Evolutionary conservation across 2,797 vertebrate species (phyloP).

Genomic region (Tarsius wallacei): DNA sequence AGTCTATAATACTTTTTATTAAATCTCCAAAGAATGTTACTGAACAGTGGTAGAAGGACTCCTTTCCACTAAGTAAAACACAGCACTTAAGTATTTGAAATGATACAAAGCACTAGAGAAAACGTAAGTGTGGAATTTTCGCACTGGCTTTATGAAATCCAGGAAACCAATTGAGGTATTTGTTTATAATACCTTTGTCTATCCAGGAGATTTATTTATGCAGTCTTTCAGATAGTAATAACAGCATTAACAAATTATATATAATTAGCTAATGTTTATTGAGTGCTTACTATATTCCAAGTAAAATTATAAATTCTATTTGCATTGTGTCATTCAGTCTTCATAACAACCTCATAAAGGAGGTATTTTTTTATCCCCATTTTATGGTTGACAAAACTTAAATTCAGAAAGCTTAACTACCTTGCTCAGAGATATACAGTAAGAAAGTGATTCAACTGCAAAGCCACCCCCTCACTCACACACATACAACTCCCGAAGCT

Average conservation of each 20-base stretch:
- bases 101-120: background rate
- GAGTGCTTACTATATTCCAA: background rate
- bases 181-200: background rate
- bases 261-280: background rate
- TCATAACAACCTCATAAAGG: constrained; percentile 13
- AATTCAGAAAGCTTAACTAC: constrained; percentile 13
- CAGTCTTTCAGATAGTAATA: background rate
- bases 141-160: constrained; percentile 50
- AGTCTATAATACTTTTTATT: constrained; percentile 79
- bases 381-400: constrained; percentile 13
- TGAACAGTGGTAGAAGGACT: constrained; percentile 35
- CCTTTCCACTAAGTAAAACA: constrained; percentile 23
- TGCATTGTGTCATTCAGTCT: background rate
- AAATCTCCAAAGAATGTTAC: constrained; percentile 68
- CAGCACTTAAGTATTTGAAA: constrained; percentile 57
- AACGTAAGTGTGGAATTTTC: constrained; percentile 47
- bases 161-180: background rate
- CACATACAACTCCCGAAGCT: background rate
- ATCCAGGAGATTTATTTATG: background rate
- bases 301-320: background rate
- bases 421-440: background rate
- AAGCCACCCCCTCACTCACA: accelerated
- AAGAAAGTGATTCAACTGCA: background rate
- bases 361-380: background rate
- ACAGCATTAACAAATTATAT: background rate